Conservation (phyloP, 2,113 vertebrate genomes). For the Malurus cyaneus region DNA sequence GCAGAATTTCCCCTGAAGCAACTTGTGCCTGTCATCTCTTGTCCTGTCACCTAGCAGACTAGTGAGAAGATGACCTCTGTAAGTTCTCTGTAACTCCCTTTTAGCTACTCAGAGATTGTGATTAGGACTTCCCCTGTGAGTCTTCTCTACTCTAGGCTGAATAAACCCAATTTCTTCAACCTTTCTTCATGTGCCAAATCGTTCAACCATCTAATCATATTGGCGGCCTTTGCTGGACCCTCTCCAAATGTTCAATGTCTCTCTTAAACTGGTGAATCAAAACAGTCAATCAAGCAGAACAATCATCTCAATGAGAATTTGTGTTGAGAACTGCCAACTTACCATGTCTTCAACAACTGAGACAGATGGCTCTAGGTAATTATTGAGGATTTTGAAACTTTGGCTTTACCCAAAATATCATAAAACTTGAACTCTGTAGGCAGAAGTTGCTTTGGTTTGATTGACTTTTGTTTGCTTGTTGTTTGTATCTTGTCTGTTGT, state of each 20-base stretch:
- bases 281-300: neutral
- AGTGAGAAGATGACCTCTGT: neutral
- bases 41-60: neutral
- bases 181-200: neutral
- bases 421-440: neutral
- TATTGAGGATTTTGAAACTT: neutral
- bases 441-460: neutral
- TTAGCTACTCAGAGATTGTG: neutral
- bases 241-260: neutral
- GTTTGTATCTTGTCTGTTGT: neutral
- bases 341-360: neutral
- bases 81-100: neutral
- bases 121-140: neutral
- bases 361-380: neutral
- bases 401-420: neutral
- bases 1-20: neutral
- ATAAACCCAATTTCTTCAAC: neutral
- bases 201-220: neutral
- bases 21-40: neutral
- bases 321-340: neutral
- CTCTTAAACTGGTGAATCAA: neutral
- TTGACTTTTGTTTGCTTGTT: neutral
- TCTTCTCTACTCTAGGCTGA: neutral
- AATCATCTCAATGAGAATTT: neutral
- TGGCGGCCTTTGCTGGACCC: neutral